Evolutionary conservation across 2,888 invertebrate genomes (phyloP).

Genomic region (Coelogynopora nodosa): DNA sequence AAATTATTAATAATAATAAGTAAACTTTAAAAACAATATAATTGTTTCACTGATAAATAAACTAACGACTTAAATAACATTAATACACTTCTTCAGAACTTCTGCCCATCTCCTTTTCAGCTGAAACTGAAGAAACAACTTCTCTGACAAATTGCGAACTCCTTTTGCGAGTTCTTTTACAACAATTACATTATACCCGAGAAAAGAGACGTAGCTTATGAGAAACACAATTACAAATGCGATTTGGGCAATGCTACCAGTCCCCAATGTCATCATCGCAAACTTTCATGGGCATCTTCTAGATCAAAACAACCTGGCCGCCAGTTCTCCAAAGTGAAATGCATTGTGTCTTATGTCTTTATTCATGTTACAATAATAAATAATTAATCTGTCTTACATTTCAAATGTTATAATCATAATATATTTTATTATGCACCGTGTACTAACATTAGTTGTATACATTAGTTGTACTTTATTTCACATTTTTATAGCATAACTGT

Average conservation of each 20-base stretch:
- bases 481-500: too few species aligned
- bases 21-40: neutral
- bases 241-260: conserved; percentile 25
- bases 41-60: neutral
- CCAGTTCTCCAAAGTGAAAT: too few species aligned
- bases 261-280: conserved; percentile 21
- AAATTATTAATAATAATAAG: neutral
- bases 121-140: conserved; percentile 24
- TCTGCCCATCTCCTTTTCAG: conserved; percentile 1
- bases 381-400: too few species aligned
- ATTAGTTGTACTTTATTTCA: too few species aligned
- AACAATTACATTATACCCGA: neutral
- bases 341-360: too few species aligned
- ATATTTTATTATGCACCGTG: too few species aligned
- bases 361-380: too few species aligned
- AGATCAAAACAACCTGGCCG: too few species aligned
- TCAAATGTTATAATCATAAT: too few species aligned
- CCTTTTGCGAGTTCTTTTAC: neutral
- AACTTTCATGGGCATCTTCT: too few species aligned
- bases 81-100: conserved; percentile 22
- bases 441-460: too few species aligned
- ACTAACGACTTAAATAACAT: neutral
- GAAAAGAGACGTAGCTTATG: conserved; percentile 1
- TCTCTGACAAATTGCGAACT: neutral
- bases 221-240: neutral